Conservation (phyloP, 1,140 invertebrate genomes). For the Drosophila jambulina region DNA sequence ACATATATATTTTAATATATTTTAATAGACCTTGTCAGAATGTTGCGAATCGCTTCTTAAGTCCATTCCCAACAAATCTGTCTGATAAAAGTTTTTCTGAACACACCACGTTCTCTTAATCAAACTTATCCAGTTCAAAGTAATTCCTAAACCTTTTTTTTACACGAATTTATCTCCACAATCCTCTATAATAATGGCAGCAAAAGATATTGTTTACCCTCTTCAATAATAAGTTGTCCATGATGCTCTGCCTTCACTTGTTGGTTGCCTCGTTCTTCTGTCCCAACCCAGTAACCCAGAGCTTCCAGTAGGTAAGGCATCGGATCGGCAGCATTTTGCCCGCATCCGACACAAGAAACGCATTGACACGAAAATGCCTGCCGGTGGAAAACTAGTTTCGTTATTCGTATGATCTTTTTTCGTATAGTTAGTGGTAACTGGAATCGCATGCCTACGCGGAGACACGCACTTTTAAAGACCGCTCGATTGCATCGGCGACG, state of each 20-base stretch:
- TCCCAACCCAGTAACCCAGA: constrained; percentile 1
- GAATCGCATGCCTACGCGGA: constrained; percentile 31
- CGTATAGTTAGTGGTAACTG: constrained; percentile 2
- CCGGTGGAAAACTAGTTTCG: constrained; percentile 15
- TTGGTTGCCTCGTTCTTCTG: background rate
- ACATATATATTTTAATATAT: too few species aligned
- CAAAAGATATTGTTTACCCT: too few species aligned
- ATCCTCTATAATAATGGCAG: too few species aligned
- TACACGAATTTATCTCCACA: too few species aligned
- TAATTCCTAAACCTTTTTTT: too few species aligned
- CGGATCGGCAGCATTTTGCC: background rate
- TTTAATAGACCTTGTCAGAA: too few species aligned
- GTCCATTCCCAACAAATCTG: too few species aligned
- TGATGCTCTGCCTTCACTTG: background rate
- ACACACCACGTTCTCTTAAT: too few species aligned
- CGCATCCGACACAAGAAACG: constrained; percentile 2
- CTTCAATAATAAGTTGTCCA: background rate
- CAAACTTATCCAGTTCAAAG: too few species aligned
- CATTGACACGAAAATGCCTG: constrained; percentile 10
- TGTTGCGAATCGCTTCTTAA: too few species aligned
- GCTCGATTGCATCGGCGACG: constrained; percentile 26
- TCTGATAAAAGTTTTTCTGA: too few species aligned
- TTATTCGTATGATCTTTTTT: constrained; percentile 10
- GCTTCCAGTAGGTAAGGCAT: constrained; percentile 10
- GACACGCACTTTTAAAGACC: constrained; percentile 37